A percentile compares a stretch with the other conserved stretches of the same genome.
phyloP scores from a whole-genome alignment of 2,113 vertebrate genomes.

The Cyprinodon tularosa region DNA sequence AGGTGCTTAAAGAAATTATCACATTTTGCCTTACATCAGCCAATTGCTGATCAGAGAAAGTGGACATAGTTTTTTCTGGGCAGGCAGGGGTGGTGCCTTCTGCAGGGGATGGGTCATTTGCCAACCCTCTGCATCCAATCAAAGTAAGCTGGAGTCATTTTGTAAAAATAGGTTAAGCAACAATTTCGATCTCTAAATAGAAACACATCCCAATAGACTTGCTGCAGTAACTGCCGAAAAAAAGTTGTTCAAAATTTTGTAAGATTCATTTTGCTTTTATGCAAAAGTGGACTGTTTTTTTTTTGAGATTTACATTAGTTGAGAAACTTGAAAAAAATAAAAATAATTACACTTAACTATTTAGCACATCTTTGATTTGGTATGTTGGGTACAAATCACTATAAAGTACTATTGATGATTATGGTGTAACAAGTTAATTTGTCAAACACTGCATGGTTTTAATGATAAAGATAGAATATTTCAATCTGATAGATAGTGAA shows the following conservation, averaged over 20 bases:
- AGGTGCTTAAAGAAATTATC: too few species aligned
- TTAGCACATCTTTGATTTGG: neutral
- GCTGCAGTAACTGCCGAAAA: neutral
- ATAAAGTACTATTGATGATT: neutral
- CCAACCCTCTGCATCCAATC: neutral
- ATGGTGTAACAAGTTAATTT: neutral
- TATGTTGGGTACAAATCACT: neutral
- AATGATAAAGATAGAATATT: neutral
- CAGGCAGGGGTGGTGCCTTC: too few species aligned
- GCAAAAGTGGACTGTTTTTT: neutral
- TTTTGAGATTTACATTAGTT: neutral
- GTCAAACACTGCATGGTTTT: neutral
- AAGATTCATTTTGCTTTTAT: neutral
- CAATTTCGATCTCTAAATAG: neutral
- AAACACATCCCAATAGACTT: neutral
- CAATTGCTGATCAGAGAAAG: too few species aligned
- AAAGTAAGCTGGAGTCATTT: neutral
- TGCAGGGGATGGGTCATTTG: too few species aligned
- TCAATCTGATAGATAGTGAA: constrained; percentile 43
- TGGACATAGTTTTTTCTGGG: too few species aligned
- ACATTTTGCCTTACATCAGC: too few species aligned
- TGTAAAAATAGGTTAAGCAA: neutral
- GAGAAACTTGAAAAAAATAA: neutral
- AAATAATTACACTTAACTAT: neutral
- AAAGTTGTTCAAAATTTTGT: neutral